phyloP scores from a whole-genome alignment of 2,888 invertebrate genomes.

The Ormia ochracea region DNA sequence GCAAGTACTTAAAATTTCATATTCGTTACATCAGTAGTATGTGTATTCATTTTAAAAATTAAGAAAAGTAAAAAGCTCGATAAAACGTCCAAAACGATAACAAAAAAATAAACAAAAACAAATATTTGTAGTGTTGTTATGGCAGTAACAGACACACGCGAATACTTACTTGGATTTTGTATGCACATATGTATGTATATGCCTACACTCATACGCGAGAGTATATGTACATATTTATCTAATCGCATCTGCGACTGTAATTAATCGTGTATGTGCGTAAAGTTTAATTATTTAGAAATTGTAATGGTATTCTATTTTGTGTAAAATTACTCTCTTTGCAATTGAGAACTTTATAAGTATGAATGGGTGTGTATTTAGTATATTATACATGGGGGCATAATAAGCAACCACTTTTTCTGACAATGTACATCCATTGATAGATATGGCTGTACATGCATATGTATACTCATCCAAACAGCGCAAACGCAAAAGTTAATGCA shows the following conservation, averaged over 20 bases:
- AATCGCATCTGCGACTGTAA: neutral
- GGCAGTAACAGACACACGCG: neutral
- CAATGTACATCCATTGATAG: neutral
- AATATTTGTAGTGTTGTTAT: neutral
- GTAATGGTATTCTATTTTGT: neutral
- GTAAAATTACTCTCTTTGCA: neutral
- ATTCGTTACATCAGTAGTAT: too few species aligned
- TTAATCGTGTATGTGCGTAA: constrained; percentile 16
- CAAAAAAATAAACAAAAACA: neutral
- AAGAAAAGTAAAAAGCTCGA: neutral
- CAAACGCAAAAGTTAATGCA: constrained; percentile 45
- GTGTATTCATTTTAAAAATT: neutral
- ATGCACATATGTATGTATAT: neutral
- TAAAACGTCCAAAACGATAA: constrained; percentile 17
- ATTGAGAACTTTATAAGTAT: neutral
- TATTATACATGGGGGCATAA: neutral
- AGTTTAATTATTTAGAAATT: constrained; percentile 21
- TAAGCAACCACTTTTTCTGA: constrained; percentile 28
- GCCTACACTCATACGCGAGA: neutral
- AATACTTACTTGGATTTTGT: too few species aligned
- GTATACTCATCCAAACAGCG: constrained; percentile 19
- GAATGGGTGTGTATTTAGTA: too few species aligned
- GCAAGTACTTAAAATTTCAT: too few species aligned
- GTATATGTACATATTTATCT: neutral
- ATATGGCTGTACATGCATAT: neutral